Evolutionary conservation across 2,113 vertebrate genomes (phyloP), one percentile per base, ranked within the genome.

Genomic region (Aldabrachelys gigantea): DNA sequence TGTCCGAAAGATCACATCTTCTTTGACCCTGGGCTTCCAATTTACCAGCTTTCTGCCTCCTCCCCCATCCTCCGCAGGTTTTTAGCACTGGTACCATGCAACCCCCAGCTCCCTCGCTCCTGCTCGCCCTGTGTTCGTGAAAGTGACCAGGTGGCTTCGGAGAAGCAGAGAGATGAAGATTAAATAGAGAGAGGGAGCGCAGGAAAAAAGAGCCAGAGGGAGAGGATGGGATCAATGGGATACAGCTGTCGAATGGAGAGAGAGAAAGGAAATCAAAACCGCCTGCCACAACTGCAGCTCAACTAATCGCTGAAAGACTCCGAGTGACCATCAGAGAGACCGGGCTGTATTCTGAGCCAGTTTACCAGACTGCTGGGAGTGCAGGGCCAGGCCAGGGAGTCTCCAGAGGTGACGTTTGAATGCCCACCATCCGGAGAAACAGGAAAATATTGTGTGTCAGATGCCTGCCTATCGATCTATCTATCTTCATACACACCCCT

Each of bases 231-330:
- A 98, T 98, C 98, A 96, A 98, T 98, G 89, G 53, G 76, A 94
- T 91, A 90, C 98, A 98, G 98, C 98, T 98, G 98, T 95, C 97
- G 92, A 88, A 94, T 88, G 93, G 93, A 85, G 80, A 65, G 65
- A 62, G 47, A 10, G 65, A 50, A 87, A 86, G 83, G 54, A 49
- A 89, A 81, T 65, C 54, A 78, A 78, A 78, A 2, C 11, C 41
- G 76, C 41, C 76, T 13, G 24, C 76, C 57, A 35, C 82, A n/a
- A 69, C 59, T 50, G 12, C 44, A 24, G 44, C 62, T 47, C 29
- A 35, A n/a, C 83, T 50, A 8, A 65, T 65, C n/a, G 57, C 25
- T 10, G 41, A 13, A 49, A 44, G 76, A 7, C 44, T 82, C 17
- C 52, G 21, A 54, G 35, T 8, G 82, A 19, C 8, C n/a, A 4